Conservation (phyloP, 2,888 invertebrate species). For the Cheilosia scutellata region DNA sequence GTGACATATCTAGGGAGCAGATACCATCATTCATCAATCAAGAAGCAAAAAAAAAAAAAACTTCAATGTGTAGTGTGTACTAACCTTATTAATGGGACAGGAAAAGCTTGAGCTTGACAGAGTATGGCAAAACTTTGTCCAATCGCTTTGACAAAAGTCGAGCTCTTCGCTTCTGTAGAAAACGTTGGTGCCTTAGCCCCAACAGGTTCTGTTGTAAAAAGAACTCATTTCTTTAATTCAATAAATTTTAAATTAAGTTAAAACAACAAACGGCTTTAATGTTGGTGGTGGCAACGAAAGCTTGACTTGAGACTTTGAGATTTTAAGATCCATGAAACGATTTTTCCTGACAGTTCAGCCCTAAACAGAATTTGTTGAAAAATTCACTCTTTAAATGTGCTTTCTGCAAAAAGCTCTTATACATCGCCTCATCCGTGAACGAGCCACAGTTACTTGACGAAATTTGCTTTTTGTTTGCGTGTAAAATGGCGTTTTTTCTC, state of each 20-base stretch:
- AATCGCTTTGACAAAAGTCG: constrained; percentile 84
- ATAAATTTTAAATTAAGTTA: background rate
- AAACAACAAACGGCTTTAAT: constrained; percentile 19
- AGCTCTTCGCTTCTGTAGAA: constrained; percentile 86
- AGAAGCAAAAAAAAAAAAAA: no score
- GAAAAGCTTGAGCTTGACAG: constrained; percentile 89
- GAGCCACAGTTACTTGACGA: no score
- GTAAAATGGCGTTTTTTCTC: no score
- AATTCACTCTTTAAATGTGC: no score
- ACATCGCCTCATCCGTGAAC: no score
- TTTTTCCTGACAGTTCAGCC: no score
- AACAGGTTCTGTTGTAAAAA: constrained; percentile 85
- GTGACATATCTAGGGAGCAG: no score
- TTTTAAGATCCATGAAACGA: no score
- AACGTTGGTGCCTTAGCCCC: constrained; percentile 86
- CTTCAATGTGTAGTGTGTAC: constrained; percentile 76
- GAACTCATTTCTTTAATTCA: background rate
- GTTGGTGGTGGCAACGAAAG: background rate
- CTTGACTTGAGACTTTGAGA: constrained; percentile 35
- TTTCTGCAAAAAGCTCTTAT: no score
- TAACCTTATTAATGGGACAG: constrained; percentile 90
- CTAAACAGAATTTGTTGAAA: no score
- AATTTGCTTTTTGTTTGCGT: no score
- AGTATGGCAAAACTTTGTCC: constrained; percentile 86
- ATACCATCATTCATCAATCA: no score